These are phyloP conservation scores for Megalops atlanticus DNA, from an alignment of 2,113 vertebrate genomes.

Conservation along the genomic window DNA sequence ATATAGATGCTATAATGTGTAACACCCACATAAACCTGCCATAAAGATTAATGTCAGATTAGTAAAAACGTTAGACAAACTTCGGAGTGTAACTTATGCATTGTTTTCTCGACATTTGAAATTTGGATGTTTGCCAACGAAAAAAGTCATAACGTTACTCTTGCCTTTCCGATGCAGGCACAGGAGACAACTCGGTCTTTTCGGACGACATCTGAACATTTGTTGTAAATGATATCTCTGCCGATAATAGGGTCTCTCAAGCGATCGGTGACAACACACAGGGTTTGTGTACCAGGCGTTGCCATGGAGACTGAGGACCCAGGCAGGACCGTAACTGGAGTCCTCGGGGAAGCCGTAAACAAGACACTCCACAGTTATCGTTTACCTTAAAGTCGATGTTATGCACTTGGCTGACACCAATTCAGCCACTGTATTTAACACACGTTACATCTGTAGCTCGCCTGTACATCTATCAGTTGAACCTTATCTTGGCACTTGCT, in stretches of 20 bases:
- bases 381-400: too few relatives aligned
- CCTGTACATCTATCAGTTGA: too few relatives aligned
- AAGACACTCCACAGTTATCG: too few relatives aligned
- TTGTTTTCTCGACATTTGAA: background rate
- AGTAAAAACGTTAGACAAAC: background rate
- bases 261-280: constrained; percentile 5
- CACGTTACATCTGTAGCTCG: too few relatives aligned
- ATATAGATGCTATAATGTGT: background rate
- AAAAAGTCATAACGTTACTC: constrained; percentile 44
- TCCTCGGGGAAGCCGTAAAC: constrained; percentile 21
- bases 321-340: constrained; percentile 44
- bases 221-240: background rate
- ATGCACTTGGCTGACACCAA: too few relatives aligned
- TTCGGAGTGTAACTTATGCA: too few relatives aligned
- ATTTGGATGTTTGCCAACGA: too few relatives aligned
- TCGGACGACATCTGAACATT: constrained; percentile 48
- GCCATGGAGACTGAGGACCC: constrained; percentile 56
- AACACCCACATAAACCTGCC: background rate
- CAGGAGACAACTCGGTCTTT: constrained; percentile 49
- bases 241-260: too few relatives aligned
- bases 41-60: background rate
- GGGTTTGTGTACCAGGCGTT: constrained; percentile 52
- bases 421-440: too few relatives aligned
- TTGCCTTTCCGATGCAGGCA: constrained; percentile 43
- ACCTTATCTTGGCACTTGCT: too few relatives aligned